phyloP scores from a whole-genome alignment of 2,797 vertebrate genomes.

The Centroberyx gerrardi region DNA sequence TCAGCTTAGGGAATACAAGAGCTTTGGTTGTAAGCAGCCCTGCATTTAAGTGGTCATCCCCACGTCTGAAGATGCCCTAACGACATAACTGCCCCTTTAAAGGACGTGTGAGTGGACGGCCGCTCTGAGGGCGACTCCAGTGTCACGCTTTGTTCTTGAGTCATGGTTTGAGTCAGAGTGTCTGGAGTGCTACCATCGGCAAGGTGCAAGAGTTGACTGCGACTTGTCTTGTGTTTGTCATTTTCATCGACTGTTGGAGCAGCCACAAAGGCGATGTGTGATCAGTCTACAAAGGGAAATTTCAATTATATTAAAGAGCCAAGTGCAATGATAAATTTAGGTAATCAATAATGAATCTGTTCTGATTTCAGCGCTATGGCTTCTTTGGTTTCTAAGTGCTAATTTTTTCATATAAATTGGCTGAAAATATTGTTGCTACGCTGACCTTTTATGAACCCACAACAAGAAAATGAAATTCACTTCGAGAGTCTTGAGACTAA shows the following conservation, averaged over 20 bases:
- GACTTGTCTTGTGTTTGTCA: constrained; percentile 25
- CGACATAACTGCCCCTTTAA: constrained; percentile 44
- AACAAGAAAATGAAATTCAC: background rate
- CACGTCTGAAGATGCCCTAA: constrained; percentile 25
- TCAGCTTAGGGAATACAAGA: background rate
- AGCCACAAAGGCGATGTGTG: background rate
- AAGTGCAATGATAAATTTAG: background rate
- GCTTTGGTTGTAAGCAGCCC: constrained; percentile 8
- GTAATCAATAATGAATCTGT: background rate
- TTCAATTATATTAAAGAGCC: background rate
- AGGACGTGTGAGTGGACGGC: constrained; percentile 14
- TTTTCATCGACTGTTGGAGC: background rate
- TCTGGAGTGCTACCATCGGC: constrained; percentile 21
- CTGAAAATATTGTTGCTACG: background rate
- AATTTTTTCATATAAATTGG: background rate
- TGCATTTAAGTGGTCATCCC: constrained; percentile 9
- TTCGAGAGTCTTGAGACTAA: background rate
- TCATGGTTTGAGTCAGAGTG: constrained; percentile 52
- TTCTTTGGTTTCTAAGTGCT: too few relatives aligned
- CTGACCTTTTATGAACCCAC: background rate
- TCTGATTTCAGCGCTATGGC: background rate
- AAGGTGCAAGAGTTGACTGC: constrained; percentile 18
- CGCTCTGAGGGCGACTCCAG: constrained; percentile 35
- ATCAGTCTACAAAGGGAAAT: background rate
- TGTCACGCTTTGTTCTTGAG: constrained; percentile 48